Conservation (phyloP, 2,888 invertebrate species). For the Timandra comae region DNA sequence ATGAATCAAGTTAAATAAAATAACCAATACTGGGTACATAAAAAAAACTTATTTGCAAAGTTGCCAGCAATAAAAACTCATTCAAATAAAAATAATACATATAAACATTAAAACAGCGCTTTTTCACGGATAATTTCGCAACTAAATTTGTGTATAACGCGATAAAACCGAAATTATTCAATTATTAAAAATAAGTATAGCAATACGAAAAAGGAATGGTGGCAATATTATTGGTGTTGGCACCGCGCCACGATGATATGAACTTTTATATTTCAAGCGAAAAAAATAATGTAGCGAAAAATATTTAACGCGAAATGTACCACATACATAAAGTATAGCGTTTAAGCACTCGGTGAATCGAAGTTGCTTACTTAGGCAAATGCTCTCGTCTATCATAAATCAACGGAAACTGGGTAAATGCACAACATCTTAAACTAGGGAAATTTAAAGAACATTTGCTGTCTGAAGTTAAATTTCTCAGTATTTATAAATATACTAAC, state of each 20-base stretch:
- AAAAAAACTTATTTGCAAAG: no score
- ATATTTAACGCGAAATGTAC: neutral
- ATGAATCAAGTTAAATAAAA: neutral
- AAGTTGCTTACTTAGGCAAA: slow-evolving; percentile 1
- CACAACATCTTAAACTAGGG: no score
- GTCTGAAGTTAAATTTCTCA: no score
- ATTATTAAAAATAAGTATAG: slow-evolving; percentile 22
- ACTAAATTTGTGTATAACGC: slow-evolving; percentile 4
- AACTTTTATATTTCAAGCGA: slow-evolving; percentile 6
- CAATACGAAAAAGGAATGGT: slow-evolving; percentile 12
- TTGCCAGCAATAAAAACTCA: no score
- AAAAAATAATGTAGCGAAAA: slow-evolving; percentile 1
- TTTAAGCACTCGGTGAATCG: neutral
- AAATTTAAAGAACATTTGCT: no score
- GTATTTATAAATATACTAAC: no score
- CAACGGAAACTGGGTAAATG: no score
- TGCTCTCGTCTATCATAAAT: neutral
- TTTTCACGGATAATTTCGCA: neutral
- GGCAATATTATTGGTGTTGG: slow-evolving; percentile 18
- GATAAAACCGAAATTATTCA: slow-evolving; percentile 18
- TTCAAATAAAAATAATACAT: neutral
- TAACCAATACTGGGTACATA: neutral
- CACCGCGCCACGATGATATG: slow-evolving; percentile 10
- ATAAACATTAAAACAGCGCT: neutral
- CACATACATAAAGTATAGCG: no score